Evolutionary conservation across 2,113 vertebrate species (phyloP).

Genomic region (Pomatostomus ruficeps): DNA sequence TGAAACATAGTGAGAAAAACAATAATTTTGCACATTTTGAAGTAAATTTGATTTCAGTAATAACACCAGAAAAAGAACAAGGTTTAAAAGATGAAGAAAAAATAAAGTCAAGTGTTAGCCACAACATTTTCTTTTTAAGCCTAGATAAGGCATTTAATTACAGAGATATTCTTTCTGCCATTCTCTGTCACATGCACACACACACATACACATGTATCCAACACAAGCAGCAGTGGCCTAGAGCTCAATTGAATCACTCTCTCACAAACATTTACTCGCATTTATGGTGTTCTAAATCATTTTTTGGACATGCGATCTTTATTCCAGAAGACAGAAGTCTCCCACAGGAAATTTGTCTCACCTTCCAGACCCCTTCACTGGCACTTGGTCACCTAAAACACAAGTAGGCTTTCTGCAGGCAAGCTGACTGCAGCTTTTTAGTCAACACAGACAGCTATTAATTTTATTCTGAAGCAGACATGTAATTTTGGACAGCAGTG

Average conservation of each 20-base stretch:
- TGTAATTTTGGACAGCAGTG: not conserved
- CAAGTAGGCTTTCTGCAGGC: not conserved
- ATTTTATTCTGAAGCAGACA: not conserved
- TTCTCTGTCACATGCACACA: not conserved
- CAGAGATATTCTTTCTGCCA: not conserved
- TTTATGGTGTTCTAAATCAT: not conserved
- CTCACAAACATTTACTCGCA: not conserved
- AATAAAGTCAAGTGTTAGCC: not conserved
- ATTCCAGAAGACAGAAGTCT: not conserved
- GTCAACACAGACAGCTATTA: not conserved
- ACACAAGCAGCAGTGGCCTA: not conserved
- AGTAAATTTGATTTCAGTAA: not conserved
- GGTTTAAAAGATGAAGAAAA: not conserved
- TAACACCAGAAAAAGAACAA: not conserved
- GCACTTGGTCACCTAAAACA: not conserved
- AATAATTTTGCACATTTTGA: not conserved
- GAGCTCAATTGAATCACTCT: not conserved
- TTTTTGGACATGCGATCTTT: accelerated
- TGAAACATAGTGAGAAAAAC: not conserved
- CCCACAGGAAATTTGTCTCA: not conserved
- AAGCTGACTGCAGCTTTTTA: not conserved
- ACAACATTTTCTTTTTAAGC: not conserved
- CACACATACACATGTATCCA: not conserved
- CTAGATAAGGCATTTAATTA: not conserved
- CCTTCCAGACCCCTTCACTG: not conserved